Conservation (phyloP, 30 jellyfish, hydroid and myxozoan genomes). For the Sanderia malayensis region DNA sequence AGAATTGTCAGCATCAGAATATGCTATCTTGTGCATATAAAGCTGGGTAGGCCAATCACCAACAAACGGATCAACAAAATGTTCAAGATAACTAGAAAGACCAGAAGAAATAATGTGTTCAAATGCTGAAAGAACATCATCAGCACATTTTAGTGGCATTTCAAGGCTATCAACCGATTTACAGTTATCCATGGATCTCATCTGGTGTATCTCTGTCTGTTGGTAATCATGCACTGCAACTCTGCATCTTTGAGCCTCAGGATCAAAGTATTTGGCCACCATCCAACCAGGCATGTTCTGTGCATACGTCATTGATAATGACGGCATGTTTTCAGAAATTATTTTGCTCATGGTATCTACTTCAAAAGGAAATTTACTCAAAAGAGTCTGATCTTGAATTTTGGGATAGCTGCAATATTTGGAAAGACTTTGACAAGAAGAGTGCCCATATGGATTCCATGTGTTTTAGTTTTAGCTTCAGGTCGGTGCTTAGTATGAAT, state of each 20-base stretch:
- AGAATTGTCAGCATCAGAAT: no score
- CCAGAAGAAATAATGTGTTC: neutral
- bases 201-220: constrained; percentile 11
- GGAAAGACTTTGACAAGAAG: neutral
- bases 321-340: neutral
- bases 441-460: neutral
- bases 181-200: constrained; percentile 11
- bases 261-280: constrained; percentile 2
- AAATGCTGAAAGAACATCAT: constrained; percentile 7
- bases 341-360: neutral
- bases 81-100: constrained; percentile 7
- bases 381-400: neutral
- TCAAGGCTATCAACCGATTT: neutral
- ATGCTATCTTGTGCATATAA: no score
- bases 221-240: constrained; percentile 9
- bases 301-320: neutral
- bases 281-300: neutral
- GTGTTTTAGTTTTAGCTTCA: neutral
- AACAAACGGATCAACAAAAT: constrained; percentile 21
- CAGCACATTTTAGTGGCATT: constrained; percentile 17
- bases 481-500: neutral
- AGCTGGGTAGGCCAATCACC: constrained; percentile 36
- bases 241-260: constrained; percentile 5
- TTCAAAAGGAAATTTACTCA: neutral
- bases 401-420: neutral